Evolutionary conservation across 2,888 invertebrate genomes (phyloP).

Genomic region (Cremastinae sp.): DNA sequence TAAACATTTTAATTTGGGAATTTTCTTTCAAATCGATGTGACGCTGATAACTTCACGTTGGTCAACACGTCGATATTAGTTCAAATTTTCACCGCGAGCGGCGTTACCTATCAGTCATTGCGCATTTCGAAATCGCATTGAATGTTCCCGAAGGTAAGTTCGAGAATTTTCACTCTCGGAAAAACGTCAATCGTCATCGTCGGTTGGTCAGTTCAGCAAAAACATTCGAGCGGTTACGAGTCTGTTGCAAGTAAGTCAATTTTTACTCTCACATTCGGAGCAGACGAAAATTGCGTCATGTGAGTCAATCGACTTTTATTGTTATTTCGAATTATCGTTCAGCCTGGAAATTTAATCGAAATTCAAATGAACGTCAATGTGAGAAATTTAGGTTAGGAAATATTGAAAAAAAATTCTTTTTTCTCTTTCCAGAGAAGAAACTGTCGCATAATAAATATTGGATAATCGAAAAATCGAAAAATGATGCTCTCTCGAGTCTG

Average conservation of each 20-base stretch:
- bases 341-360: conserved; percentile 9
- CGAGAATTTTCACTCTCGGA: too few relatives aligned
- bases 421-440: conserved; percentile 1
- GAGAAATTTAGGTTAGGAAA: too few relatives aligned
- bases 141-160: too few relatives aligned
- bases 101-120: too few relatives aligned
- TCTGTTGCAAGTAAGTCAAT: too few relatives aligned
- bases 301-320: conserved; percentile 66
- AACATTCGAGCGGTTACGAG: conserved; percentile 3
- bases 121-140: too few relatives aligned
- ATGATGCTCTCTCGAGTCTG: conserved; percentile 76
- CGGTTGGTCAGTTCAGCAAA: too few relatives aligned
- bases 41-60: too few relatives aligned
- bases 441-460: neutral
- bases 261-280: conserved; percentile 24
- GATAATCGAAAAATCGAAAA: conserved; percentile 44
- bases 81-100: neutral
- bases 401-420: neutral
- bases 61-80: too few relatives aligned
- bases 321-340: conserved; percentile 23
- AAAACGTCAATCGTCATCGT: too few relatives aligned
- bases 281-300: conserved; percentile 68
- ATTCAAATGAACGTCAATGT: conserved; percentile 4
- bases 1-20: too few relatives aligned
- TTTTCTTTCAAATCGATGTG: too few relatives aligned